Conservation (phyloP, 2,113 vertebrate genomes). For the Orientallactaga bullata region DNA sequence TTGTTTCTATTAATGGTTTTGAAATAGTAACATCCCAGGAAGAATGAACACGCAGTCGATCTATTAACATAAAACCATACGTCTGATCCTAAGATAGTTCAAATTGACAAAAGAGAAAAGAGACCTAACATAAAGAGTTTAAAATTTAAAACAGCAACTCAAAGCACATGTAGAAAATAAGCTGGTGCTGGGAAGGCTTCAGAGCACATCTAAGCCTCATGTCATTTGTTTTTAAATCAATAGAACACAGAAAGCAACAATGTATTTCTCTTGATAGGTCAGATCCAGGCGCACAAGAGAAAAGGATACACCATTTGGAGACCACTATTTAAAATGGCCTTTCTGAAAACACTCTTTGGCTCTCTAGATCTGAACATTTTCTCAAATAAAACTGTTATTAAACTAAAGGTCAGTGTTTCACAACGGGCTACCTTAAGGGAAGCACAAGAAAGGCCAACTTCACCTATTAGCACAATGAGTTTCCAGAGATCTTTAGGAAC, state of each 20-base stretch:
- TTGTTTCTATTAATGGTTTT: not conserved
- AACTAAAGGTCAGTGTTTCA: constrained; percentile 79
- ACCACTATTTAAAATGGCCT: constrained; percentile 69
- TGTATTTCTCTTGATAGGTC: constrained; percentile 63
- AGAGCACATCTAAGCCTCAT: constrained; percentile 67
- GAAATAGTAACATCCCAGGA: constrained; percentile 7
- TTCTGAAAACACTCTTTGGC: constrained; percentile 70
- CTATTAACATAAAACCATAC: not conserved
- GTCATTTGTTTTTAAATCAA: constrained; percentile 79
- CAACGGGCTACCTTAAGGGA: constrained; percentile 36
- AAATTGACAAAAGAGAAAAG: constrained; percentile 66
- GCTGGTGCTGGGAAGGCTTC: constrained; percentile 44
- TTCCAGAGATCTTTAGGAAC: constrained; percentile 43
- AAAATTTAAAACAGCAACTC: constrained; percentile 68
- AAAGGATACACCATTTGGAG: constrained; percentile 64
- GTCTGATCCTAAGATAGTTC: not conserved
- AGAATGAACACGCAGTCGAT: not conserved
- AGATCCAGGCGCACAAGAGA: not conserved
- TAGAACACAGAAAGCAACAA: constrained; percentile 72
- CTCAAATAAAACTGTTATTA: constrained; percentile 81
- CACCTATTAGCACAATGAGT: constrained; percentile 57
- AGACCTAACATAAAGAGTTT: constrained; percentile 36
- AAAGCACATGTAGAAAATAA: constrained; percentile 66
- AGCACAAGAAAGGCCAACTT: constrained; percentile 61
- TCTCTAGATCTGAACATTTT: constrained; percentile 76